Conservation (phyloP, 1,140 invertebrate species). For the Euschistus heros region DNA sequence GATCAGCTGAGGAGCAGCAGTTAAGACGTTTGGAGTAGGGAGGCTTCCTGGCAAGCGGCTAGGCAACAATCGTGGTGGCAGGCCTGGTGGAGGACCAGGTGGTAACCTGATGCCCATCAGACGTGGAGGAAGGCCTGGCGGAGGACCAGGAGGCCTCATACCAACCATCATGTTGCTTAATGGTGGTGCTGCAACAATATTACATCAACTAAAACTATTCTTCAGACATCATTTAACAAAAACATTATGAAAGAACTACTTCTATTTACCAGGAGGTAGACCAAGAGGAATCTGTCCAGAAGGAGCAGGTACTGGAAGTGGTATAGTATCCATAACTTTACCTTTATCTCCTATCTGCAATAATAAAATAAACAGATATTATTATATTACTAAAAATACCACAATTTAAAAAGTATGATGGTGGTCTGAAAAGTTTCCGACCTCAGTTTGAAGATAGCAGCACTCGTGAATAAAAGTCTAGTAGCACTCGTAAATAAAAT, state of each 20-base stretch:
- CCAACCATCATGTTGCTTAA: constrained; percentile 20
- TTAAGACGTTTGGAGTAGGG: constrained; percentile 62
- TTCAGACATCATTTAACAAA: no score
- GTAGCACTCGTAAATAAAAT: no score
- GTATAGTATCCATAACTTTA: neutral
- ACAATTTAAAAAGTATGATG: no score
- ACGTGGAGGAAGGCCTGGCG: constrained; percentile 38
- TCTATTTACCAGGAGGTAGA: constrained; percentile 30
- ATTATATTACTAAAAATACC: no score
- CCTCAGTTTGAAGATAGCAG: no score
- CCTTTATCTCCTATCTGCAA: constrained; percentile 53
- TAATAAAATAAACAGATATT: neutral
- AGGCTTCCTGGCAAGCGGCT: constrained; percentile 36
- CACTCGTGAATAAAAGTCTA: no score
- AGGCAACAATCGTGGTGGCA: constrained; percentile 34
- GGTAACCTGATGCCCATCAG: constrained; percentile 40
- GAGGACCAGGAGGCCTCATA: constrained; percentile 39
- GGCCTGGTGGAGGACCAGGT: constrained; percentile 54
- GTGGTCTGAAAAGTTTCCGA: no score
- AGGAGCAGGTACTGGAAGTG: constrained; percentile 28
- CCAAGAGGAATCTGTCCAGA: constrained; percentile 30
- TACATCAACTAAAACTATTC: neutral
- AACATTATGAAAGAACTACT: neutral
- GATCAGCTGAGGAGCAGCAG: constrained; percentile 72
- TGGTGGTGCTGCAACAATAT: constrained; percentile 27